Evolutionary conservation across 1,140 invertebrate species (phyloP).

Genomic region (Linepithema humile): DNA sequence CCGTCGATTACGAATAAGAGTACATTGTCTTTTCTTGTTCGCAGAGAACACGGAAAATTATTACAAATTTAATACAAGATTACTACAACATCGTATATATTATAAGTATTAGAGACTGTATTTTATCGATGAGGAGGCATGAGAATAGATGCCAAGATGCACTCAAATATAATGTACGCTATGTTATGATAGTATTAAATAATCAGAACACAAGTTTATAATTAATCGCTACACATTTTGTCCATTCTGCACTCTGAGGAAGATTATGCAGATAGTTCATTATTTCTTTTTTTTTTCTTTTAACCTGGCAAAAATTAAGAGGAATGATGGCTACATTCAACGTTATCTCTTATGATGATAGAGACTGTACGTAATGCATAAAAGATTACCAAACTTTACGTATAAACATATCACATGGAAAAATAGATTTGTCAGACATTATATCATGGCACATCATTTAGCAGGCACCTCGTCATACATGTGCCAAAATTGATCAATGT

Average conservation of each 20-base stretch:
- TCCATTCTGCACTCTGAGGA: constrained; percentile 51
- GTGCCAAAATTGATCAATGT: constrained; percentile 54
- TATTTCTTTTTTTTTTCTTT: constrained; percentile 19
- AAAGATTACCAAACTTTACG: constrained; percentile 45
- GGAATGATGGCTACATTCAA: constrained; percentile 70
- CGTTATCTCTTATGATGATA: constrained; percentile 19
- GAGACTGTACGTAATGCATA: constrained; percentile 19
- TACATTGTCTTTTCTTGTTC: constrained; percentile 42
- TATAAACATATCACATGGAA: constrained; percentile 37
- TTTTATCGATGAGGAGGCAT: constrained; percentile 45
- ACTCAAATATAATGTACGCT: constrained; percentile 59
- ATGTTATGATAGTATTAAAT: constrained; percentile 56
- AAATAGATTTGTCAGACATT: constrained; percentile 44
- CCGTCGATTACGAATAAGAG: constrained; percentile 60
- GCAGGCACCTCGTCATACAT: constrained; percentile 52
- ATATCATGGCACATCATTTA: constrained; percentile 50
- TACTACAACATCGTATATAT: constrained; percentile 57
- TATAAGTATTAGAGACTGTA: constrained; percentile 50
- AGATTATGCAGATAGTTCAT: constrained; percentile 60
- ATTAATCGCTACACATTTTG: constrained; percentile 51
- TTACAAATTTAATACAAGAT: constrained; percentile 52
- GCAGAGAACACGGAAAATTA: constrained; percentile 43
- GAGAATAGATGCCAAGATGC: constrained; percentile 24
- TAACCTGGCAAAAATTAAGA: constrained; percentile 64
- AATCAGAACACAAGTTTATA: constrained; percentile 60